Evolutionary conservation across 1,140 invertebrate species (phyloP), one percentile per base, ranked within the genome.

Genomic region (Trinorchestia longiramus): DNA sequence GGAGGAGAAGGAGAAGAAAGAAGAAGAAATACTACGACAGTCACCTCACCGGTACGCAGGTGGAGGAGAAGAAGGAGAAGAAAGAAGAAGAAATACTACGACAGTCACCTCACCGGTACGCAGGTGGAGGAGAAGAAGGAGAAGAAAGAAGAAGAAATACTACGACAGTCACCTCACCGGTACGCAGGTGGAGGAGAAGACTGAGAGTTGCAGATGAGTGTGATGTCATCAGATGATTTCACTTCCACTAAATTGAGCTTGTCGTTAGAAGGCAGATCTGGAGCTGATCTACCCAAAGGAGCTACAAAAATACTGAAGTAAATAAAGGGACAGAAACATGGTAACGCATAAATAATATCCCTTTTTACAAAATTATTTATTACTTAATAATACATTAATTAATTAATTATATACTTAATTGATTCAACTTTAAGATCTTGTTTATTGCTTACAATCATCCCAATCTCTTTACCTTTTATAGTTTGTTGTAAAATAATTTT

Each of bases 281-380:
- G 95, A 23, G 95, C 77, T 3, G 95, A 88, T 43, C 87, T 96
- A 53, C 95, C 95, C 17, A 92, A n/a, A 90, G 95, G 95, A 90
- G 91, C 95, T 96, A 45, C 23, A n/a, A 43, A 45, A 36, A 28
- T 42, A 41, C 28, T 17, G 36, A 11, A 90, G n/a, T 36, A 42
- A 41, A 43, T 42, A 42, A 41, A 53, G n/a, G n/a, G n/a, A n/a
- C n/a, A n/a, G 40, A 77, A 40, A 77, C 40, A 17, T 77, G 17
- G 62, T 19, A 77, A 19, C 40, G 17, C 62, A 77, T 77, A 19
- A 77, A n/a, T n/a, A n/a, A n/a, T n/a, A n/a, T n/a, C n/a, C n/a
- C n/a, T n/a, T n/a, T n/a, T n/a, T n/a, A n/a, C 40, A 40, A 77
- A 77, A 77, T 77, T 77, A 77, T 77, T 77, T 19, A 19, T 77